These are phyloP conservation scores for Allolobophora icterica DNA, from an alignment of 2,888 invertebrate genomes.

Conservation along the genomic window DNA sequence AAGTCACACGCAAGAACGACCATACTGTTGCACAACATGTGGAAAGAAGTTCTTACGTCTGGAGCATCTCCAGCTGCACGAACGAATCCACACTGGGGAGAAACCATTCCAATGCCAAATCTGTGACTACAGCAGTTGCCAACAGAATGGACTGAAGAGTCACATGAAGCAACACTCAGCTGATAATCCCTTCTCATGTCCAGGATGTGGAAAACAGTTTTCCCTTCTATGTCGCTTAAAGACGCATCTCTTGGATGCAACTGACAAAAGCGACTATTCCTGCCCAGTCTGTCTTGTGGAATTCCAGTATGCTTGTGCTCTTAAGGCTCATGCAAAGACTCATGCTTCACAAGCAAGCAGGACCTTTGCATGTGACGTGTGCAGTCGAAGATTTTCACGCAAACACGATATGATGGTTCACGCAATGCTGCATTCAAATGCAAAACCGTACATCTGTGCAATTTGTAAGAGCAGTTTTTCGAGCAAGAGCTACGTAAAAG, in stretches of 20 bases:
- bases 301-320: neutral
- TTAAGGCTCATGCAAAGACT: slow-evolving; percentile 10
- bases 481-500: neutral
- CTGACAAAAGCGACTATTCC: neutral
- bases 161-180: neutral
- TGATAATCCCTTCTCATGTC: neutral
- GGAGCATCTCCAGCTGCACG: slow-evolving; percentile 17
- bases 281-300: neutral
- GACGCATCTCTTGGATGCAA: neutral
- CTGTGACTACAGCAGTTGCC: slow-evolving; percentile 10
- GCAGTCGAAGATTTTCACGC: neutral
- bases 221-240: neutral
- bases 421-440: neutral
- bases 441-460: neutral
- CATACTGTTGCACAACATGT: neutral
- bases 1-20: slow-evolving; percentile 1
- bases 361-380: neutral
- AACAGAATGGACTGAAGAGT: neutral
- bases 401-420: neutral
- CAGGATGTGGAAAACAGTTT: neutral
- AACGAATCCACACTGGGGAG: neutral
- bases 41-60: neutral
- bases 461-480: neutral
- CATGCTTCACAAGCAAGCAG: too few species aligned
- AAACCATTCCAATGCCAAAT: neutral